Conservation (phyloP, 2,888 invertebrate genomes). For the Agrotis puta region DNA sequence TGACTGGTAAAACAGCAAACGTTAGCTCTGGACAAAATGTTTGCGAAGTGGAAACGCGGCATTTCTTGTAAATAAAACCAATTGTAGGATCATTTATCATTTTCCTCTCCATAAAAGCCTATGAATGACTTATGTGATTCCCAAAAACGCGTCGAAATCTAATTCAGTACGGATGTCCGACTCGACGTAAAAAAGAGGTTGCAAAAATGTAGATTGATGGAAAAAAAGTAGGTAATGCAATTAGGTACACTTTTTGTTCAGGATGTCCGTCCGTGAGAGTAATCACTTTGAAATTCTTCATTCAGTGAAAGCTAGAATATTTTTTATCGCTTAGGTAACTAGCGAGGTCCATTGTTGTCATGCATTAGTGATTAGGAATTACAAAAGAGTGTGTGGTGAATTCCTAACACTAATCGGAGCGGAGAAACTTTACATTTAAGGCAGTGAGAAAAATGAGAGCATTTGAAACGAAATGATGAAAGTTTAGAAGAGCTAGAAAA, state of each 20-base stretch:
- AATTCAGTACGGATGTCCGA: not conserved
- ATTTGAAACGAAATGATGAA: no score
- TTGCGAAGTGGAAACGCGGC: no score
- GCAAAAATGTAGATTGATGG: not conserved
- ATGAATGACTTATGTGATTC: no score
- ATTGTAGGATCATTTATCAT: no score
- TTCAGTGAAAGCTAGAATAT: slow-evolving; percentile 79
- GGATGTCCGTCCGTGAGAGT: slow-evolving; percentile 78
- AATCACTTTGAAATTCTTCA: slow-evolving; percentile 79
- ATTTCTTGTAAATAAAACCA: no score
- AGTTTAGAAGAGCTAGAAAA: no score
- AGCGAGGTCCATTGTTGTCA: slow-evolving; percentile 19
- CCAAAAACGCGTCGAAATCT: no score
- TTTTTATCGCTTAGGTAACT: slow-evolving; percentile 53
- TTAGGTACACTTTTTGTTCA: slow-evolving; percentile 79
- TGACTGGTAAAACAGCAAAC: no score
- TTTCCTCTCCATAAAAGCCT: no score
- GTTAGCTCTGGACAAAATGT: no score
- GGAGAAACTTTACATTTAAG: slow-evolving; percentile 1
- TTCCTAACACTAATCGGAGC: slow-evolving; percentile 10
- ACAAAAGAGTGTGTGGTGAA: slow-evolving; percentile 30
- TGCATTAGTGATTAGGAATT: slow-evolving; percentile 34
- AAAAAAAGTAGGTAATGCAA: slow-evolving; percentile 73
- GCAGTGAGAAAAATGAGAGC: not conserved
- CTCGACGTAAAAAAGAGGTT: not conserved